A percentile compares a stretch with the other conserved stretches of the same genome.
Evolutionary conservation across 64 coral and sea anemone species (phyloP).

Genomic region (Montipora capricornis): DNA sequence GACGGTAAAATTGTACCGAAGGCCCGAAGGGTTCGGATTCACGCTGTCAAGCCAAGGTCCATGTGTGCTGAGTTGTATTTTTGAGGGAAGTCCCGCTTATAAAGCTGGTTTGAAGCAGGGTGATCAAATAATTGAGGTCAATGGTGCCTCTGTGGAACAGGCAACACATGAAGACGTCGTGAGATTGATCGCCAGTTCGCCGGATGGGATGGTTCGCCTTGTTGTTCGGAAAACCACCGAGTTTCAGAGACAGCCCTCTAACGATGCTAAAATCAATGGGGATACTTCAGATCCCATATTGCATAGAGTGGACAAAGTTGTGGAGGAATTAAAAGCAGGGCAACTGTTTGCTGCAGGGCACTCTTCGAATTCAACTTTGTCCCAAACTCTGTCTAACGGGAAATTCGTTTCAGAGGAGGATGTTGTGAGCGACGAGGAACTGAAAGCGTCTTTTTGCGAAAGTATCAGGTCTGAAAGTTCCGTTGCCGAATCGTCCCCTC

Average conservation of each 20-base stretch:
- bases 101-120: slow-evolving; percentile 87
- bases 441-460: slow-evolving; percentile 89
- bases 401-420: slow-evolving; percentile 81
- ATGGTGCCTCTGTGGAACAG: slow-evolving; percentile 86
- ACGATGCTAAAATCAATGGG: slow-evolving; percentile 4
- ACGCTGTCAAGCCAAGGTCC: slow-evolving; percentile 94
- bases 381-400: slow-evolving; percentile 49
- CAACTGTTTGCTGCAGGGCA: slow-evolving; percentile 51
- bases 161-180: slow-evolving; percentile 91
- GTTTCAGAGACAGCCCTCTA: background rate
- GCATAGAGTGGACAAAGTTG: slow-evolving; percentile 92
- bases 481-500: slow-evolving; percentile 16
- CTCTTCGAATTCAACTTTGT: background rate
- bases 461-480: slow-evolving; percentile 70
- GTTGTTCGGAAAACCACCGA: slow-evolving; percentile 68
- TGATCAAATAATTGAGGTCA: slow-evolving; percentile 90
- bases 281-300: slow-evolving; percentile 80
- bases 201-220: slow-evolving; percentile 81
- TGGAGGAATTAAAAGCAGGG: slow-evolving; percentile 90
- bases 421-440: slow-evolving; percentile 92
- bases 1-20: slow-evolving; percentile 74
- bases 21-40: slow-evolving; percentile 88
- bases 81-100: slow-evolving; percentile 90
- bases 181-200: slow-evolving; percentile 80
- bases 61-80: slow-evolving; percentile 94